Conservation (phyloP, 2,797 vertebrate species). For the Anomalospiza imberbis region DNA sequence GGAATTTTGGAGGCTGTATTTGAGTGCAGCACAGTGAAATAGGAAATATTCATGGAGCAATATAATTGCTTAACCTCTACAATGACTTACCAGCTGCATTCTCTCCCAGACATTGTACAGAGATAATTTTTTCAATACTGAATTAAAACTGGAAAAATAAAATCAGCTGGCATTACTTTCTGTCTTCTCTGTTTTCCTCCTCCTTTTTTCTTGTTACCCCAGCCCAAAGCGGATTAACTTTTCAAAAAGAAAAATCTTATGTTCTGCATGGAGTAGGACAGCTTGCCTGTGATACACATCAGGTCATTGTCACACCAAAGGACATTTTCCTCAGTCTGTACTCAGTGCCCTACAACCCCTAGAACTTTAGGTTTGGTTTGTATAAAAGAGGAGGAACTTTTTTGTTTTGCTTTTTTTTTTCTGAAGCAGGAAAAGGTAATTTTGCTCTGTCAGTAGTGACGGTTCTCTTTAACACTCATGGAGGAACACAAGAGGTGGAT, state of each 20-base stretch:
- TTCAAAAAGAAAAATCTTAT: not conserved
- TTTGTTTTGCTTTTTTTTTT: not conserved
- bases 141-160: not conserved
- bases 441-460: not conserved
- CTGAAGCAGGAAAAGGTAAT: not conserved
- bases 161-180: not conserved
- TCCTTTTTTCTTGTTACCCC: not conserved
- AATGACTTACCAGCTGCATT: not conserved
- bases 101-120: not conserved
- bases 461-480: not conserved
- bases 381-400: not conserved
- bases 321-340: not conserved
- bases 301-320: not conserved
- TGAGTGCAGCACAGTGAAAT: not conserved
- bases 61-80: not conserved
- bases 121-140: not conserved
- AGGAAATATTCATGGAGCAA: not conserved
- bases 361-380: not conserved
- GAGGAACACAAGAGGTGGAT: not conserved
- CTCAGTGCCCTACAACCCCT: not conserved
- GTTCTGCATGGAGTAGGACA: not conserved
- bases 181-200: not conserved
- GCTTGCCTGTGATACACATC: fast-evolving
- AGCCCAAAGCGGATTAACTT: not conserved
- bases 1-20: not conserved